Conservation (phyloP, 2,888 invertebrate species). For the Marronus borbonicus region DNA sequence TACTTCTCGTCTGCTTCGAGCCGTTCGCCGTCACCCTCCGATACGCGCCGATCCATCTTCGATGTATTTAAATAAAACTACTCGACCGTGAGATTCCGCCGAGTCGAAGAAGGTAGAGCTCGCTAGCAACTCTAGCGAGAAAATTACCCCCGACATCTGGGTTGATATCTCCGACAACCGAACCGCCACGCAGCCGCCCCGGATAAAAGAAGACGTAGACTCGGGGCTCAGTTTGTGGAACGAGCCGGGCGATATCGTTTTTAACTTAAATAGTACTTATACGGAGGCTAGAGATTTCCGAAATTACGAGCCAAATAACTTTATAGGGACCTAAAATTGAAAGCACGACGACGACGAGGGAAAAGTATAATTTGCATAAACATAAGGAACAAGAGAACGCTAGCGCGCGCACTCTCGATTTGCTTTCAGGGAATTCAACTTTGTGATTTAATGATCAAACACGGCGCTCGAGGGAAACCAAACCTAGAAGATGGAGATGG, state of each 20-base stretch:
- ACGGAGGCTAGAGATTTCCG: conserved; percentile 42
- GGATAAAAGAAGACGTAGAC: conserved; percentile 20
- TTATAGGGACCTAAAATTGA: conserved; percentile 44
- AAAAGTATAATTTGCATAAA: conserved; percentile 46
- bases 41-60: conserved; percentile 61
- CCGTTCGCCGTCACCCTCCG: conserved; percentile 12
- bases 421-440: conserved; percentile 35
- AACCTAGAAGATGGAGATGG: background rate
- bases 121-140: conserved; percentile 64
- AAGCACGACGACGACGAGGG: conserved; percentile 24
- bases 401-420: conserved; percentile 6
- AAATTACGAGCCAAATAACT: conserved; percentile 48
- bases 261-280: conserved; percentile 47
- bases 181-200: background rate
- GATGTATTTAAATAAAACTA: conserved; percentile 67
- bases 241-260: conserved; percentile 40
- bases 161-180: conserved; percentile 53
- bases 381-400: conserved; percentile 35
- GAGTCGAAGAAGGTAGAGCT: conserved; percentile 64
- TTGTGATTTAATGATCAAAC: conserved; percentile 45
- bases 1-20: background rate
- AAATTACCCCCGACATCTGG: conserved; percentile 63
- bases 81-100: conserved; percentile 67
- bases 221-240: conserved; percentile 3
- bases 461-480: background rate